Conservation (phyloP, 2,797 vertebrate genomes). For the Sarcoramphus papa region DNA sequence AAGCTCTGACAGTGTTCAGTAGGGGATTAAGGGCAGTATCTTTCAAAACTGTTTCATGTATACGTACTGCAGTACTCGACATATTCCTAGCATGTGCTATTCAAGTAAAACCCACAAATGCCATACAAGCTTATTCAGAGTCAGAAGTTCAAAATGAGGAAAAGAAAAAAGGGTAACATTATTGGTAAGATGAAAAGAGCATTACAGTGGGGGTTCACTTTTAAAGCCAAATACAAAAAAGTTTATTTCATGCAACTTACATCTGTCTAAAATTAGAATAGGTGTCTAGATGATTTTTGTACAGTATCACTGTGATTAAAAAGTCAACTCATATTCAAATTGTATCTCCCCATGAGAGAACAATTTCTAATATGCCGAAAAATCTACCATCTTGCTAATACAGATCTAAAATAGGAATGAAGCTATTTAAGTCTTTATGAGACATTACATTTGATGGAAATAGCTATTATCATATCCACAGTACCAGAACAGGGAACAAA, state of each 20-base stretch:
- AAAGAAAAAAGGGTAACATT: not conserved
- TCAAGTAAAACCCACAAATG: not conserved
- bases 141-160: not conserved
- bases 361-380: not conserved
- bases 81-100: not conserved
- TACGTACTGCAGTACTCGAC: not conserved
- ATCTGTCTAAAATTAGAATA: not conserved
- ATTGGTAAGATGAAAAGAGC: not conserved
- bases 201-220: not conserved
- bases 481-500: not conserved
- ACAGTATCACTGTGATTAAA: no score
- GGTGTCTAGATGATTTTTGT: not conserved
- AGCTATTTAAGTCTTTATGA: not conserved
- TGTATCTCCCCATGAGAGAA: not conserved
- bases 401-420: not conserved
- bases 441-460: not conserved
- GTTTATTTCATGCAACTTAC: not conserved
- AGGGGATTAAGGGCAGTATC: not conserved
- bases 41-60: not conserved
- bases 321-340: not conserved
- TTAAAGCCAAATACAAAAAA: not conserved
- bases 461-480: not conserved
- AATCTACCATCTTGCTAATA: not conserved
- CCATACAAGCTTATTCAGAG: not conserved
- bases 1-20: not conserved